Evolutionary conservation across 2,888 invertebrate species (phyloP).

Genomic region (Tuberolachnus salignus): DNA sequence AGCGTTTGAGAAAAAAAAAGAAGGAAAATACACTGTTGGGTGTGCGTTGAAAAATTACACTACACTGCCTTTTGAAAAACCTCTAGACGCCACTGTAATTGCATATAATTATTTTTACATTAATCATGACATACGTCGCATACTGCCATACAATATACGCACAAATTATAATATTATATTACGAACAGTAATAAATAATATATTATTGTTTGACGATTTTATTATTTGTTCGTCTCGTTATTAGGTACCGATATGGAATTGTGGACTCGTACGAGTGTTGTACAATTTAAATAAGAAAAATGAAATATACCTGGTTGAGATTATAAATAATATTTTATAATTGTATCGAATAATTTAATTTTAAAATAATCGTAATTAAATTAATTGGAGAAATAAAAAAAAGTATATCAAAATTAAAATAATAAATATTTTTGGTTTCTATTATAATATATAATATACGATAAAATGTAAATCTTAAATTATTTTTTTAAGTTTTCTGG

Average conservation of each 20-base stretch:
- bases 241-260: background rate
- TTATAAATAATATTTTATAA: background rate
- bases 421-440: constrained; percentile 50
- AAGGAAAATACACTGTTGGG: too few species aligned
- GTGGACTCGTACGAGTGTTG: background rate
- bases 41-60: too few species aligned
- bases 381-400: constrained; percentile 5
- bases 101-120: too few species aligned
- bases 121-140: too few species aligned
- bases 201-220: background rate
- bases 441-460: background rate
- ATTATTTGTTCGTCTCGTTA: background rate
- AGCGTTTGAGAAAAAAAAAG: too few species aligned
- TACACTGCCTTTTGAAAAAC: too few species aligned
- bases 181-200: too few species aligned
- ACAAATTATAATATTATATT: too few species aligned
- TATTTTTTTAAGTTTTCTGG: constrained; percentile 67
- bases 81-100: too few species aligned
- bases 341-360: constrained; percentile 16
- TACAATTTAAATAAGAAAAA: background rate
- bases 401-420: background rate
- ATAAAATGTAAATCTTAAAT: constrained; percentile 10
- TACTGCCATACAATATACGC: too few species aligned
- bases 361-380: background rate
- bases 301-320: background rate